These are phyloP conservation scores for Laticauda colubrina DNA, from an alignment of 2,113 vertebrate genomes.

Conservation along the genomic window DNA sequence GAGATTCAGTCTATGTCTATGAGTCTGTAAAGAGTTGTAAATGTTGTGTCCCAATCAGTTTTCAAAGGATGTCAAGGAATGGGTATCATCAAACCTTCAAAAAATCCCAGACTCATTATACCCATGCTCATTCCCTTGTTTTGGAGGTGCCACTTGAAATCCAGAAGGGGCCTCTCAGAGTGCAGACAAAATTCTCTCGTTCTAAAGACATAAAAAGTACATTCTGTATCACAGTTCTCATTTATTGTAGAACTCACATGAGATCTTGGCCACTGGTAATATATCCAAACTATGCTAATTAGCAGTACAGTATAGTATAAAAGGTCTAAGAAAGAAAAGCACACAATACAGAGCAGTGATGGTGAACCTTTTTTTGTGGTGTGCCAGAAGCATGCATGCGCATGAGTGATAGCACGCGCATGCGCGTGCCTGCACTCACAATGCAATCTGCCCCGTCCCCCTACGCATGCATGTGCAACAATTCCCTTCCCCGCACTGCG, in stretches of 20 bases:
- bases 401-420: too few species aligned
- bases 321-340: background rate
- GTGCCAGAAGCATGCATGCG: too few species aligned
- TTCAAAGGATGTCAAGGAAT: background rate
- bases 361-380: too few species aligned
- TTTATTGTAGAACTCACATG: background rate
- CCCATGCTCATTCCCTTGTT: background rate
- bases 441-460: too few species aligned
- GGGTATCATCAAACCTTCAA: background rate
- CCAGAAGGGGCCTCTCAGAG: background rate
- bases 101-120: background rate
- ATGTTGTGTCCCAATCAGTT: background rate
- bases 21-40: too few species aligned
- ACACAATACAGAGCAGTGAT: background rate
- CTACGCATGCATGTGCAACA: too few species aligned
- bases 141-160: background rate
- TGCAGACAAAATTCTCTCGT: background rate
- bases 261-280: background rate
- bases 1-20: background rate
- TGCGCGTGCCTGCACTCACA: too few species aligned
- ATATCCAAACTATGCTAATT: background rate
- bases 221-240: background rate
- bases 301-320: background rate
- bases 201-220: background rate
- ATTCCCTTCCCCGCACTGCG: too few species aligned